Evolutionary conservation across 2,888 invertebrate genomes (phyloP), one percentile per base, ranked within the genome.

Genomic region (Saturnia pavonia): DNA sequence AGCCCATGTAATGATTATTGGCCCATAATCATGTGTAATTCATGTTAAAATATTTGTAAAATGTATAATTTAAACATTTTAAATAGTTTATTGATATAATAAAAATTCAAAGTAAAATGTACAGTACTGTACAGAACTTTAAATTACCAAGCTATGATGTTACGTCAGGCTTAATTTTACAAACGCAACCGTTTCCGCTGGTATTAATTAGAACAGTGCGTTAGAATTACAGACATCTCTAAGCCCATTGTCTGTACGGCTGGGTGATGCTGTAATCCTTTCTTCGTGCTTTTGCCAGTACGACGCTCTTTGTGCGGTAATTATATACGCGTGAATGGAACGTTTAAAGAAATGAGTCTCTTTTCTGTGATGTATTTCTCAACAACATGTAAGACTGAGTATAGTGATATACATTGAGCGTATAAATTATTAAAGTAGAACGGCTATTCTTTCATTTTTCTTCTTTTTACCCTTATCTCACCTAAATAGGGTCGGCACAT

Each of bases 251-350:
- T 75, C 48, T 66, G 25, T 57, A 57, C 57, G 67, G 71, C 51
- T 71, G 72, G 69, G 72, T 70, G 70, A 60, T 68, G 70, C 69
- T 74, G 74, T 77, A 77, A 78, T 76, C 78, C 75, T 63, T 73
- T 75, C 77, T 77, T 78, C 77, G 78, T 78, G 73, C 73, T 71
- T 72, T 72, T 75, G 74, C 73, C 75, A 76, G 73, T 72, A 68
- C 69, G 70, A 66, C 68, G 71, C 69, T 67, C 45, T 69, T 63
- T 70, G 22, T n/a, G 16, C 9, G 16, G 72, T 72, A 72, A 72
- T 74, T 72, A 74, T 54, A 63, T 40, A 69, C 45, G 48, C 43
- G 45, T 40, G 43, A 34, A 65, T n/a, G 65, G 40, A 4, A 69
- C 45, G 34, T 69, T 51, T 48, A 54, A 43, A 14, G 16, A 65